Evolutionary conservation across 2,797 vertebrate genomes (phyloP).

Genomic region (Botia almorhae): DNA sequence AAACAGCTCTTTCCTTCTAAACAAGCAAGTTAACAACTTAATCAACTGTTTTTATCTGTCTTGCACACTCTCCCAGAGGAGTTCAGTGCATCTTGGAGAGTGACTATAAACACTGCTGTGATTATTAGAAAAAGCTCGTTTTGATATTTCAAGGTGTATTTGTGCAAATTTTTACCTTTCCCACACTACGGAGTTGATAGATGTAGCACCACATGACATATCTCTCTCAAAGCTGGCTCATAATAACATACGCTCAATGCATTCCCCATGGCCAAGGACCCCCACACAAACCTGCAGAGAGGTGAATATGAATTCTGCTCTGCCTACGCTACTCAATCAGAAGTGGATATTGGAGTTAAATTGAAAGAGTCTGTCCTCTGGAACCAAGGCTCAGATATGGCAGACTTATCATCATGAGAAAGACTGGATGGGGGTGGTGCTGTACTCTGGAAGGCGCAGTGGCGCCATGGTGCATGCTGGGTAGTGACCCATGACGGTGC

Average conservation of each 20-base stretch:
- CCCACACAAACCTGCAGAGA: conserved; percentile 43
- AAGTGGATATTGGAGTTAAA: conserved; percentile 72
- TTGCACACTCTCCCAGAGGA: background rate
- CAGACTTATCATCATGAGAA: conserved; percentile 71
- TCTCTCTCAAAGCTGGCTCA: conserved; percentile 31
- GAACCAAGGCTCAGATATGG: conserved; percentile 68
- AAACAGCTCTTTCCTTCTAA: background rate
- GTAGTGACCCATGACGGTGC: conserved; percentile 79
- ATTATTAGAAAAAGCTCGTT: conserved; percentile 12
- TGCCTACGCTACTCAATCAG: conserved; percentile 70
- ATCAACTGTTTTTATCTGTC: conserved; percentile 21
- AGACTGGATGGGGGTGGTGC: conserved; percentile 46
- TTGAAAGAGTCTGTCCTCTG: conserved; percentile 71
- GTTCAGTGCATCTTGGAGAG: background rate
- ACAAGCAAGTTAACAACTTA: conserved; percentile 47
- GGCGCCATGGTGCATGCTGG: conserved; percentile 62
- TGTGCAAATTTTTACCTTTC: background rate
- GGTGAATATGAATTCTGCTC: conserved; percentile 57
- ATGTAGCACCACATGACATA: conserved; percentile 8
- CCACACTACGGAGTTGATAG: conserved; percentile 27
- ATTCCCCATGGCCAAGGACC: conserved; percentile 40
- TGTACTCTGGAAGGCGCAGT: conserved; percentile 30
- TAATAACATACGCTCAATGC: conserved; percentile 38
- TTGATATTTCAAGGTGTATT: background rate
- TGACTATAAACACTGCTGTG: background rate